These are phyloP conservation scores for Oophaga pumilio DNA, from an alignment of 2,113 vertebrate species.

Conservation along the genomic window DNA sequence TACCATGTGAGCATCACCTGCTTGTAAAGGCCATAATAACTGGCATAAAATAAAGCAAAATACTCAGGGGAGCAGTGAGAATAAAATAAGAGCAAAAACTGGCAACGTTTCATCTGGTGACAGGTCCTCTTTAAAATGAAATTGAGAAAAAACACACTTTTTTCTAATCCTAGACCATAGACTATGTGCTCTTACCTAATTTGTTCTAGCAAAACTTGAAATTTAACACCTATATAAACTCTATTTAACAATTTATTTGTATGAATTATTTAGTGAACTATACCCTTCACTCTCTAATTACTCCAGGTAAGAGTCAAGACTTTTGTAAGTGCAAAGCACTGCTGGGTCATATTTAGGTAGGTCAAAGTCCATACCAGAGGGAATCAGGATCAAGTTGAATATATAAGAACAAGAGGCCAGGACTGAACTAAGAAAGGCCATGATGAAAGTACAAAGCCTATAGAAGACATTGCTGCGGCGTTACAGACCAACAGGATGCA, in stretches of 20 bases:
- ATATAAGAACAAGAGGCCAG: neutral
- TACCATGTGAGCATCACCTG: too few relatives aligned
- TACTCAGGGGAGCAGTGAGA: too few relatives aligned
- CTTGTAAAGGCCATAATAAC: too few relatives aligned
- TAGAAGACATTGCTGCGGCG: neutral
- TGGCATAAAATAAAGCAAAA: too few relatives aligned
- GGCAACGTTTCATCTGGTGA: too few relatives aligned
- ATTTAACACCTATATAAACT: neutral
- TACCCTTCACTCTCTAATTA: neutral
- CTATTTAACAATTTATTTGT: neutral
- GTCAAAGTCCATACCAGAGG: conserved; percentile 31
- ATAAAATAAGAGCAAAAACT: too few relatives aligned
- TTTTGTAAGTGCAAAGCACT: conserved; percentile 29
- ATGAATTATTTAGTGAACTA: neutral
- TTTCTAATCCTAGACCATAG: too few relatives aligned
- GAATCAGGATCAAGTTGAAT: conserved; percentile 35
- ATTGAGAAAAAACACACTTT: too few relatives aligned
- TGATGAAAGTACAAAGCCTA: conserved; percentile 18
- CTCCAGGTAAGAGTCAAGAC: neutral
- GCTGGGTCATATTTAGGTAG: conserved; percentile 29
- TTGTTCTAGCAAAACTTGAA: neutral
- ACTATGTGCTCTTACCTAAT: too few relatives aligned
- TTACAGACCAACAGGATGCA: conserved; percentile 11
- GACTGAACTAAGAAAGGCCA: neutral
- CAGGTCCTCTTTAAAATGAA: too few relatives aligned